Conservation (phyloP, 1,140 invertebrate species). For the Anadara kagoshimensis region DNA sequence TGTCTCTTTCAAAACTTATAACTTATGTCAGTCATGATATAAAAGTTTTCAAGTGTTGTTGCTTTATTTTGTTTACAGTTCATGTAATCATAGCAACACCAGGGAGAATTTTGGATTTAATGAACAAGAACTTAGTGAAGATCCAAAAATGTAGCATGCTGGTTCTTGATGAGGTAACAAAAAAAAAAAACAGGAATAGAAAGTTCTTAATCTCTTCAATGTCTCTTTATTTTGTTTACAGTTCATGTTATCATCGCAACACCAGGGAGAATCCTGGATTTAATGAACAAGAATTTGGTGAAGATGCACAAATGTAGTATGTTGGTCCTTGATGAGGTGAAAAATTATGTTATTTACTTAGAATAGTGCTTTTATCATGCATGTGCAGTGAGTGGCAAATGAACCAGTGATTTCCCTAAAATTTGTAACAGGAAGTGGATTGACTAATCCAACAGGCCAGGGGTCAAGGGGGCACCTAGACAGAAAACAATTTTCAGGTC, state of each 20-base stretch:
- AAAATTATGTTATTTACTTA: not conserved
- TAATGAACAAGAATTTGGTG: conserved; percentile 99
- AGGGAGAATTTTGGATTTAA: conserved; percentile 98
- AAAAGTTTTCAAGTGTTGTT: not conserved
- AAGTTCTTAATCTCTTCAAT: no score
- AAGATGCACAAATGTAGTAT: conserved; percentile 95
- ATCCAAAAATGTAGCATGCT: conserved; percentile 97
- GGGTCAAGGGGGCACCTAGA: no score
- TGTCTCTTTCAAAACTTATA: not conserved
- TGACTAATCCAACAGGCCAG: no score
- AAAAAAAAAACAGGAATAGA: no score
- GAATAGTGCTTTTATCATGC: no score
- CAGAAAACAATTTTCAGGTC: no score
- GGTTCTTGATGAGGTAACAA: conserved; percentile 91
- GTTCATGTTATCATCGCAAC: conserved; percentile 99
- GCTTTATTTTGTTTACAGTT: conserved; percentile 79
- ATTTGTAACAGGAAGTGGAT: no score
- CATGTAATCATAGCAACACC: conserved; percentile 99
- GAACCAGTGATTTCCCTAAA: no score
- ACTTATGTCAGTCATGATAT: not conserved
- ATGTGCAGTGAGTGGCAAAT: no score
- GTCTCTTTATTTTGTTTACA: conserved; percentile 68
- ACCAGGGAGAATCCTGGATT: conserved; percentile 98
- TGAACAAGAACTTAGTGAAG: conserved; percentile 97
- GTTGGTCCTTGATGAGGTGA: conserved; percentile 94